These are phyloP conservation scores for Acipenser transmontanus DNA, from an alignment of 2,797 vertebrate species.

Conservation along the genomic window DNA sequence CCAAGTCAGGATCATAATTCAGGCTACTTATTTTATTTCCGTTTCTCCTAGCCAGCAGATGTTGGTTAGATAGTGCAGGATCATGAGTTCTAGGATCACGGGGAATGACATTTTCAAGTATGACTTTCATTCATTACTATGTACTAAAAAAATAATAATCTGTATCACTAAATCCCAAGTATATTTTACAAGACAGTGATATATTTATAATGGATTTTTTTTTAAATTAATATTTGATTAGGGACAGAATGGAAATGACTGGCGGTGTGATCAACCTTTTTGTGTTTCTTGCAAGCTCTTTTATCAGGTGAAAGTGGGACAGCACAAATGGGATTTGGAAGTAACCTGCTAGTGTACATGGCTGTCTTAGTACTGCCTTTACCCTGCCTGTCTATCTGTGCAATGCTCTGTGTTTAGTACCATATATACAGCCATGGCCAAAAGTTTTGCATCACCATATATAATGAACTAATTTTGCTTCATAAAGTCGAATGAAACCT, in stretches of 20 bases:
- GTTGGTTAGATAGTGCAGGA: neutral
- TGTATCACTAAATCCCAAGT: conserved; percentile 1
- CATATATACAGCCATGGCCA: too few relatives aligned
- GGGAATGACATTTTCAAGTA: conserved; percentile 2
- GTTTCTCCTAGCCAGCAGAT: neutral
- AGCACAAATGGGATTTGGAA: too few relatives aligned
- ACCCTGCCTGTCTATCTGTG: too few relatives aligned
- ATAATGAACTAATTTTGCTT: too few relatives aligned
- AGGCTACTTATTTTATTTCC: neutral
- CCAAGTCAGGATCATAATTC: conserved; percentile 22
- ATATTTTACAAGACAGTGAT: conserved; percentile 1
- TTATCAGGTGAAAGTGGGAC: too few relatives aligned
- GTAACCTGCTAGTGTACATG: too few relatives aligned
- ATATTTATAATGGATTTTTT: neutral
- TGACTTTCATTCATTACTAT: conserved; percentile 2
- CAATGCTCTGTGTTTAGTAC: too few relatives aligned
- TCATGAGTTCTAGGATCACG: neutral
- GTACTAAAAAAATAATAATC: neutral
- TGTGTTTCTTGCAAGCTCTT: too few relatives aligned
- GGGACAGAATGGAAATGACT: neutral
- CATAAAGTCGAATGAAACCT: too few relatives aligned
- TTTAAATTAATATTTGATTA: neutral
- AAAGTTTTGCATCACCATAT: too few relatives aligned
- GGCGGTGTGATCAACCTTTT: too few relatives aligned
- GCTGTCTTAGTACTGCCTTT: too few relatives aligned